Evolutionary conservation across 2,888 invertebrate genomes (phyloP).

Genomic region (Chouioia cunea): DNA sequence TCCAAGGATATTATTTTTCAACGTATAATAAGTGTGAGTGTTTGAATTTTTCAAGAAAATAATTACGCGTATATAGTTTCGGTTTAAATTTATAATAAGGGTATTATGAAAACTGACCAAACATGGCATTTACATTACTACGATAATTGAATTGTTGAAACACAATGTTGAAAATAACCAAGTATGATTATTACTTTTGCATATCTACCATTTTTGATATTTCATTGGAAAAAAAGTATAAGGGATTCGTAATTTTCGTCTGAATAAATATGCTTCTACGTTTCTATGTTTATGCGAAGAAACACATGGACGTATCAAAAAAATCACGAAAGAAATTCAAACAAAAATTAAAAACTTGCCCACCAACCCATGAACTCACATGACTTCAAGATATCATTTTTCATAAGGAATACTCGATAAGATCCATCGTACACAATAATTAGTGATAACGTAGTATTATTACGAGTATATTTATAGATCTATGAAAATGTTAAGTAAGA

Average conservation of each 20-base stretch:
- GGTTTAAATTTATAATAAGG: slow-evolving; percentile 5
- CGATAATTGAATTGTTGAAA: slow-evolving; percentile 3
- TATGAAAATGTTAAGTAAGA: slow-evolving; percentile 57
- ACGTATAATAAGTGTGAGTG: no score
- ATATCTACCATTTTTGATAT: slow-evolving; percentile 27
- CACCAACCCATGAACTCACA: slow-evolving; percentile 44
- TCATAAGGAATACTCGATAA: slow-evolving; percentile 50
- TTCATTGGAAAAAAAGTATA: slow-evolving; percentile 16
- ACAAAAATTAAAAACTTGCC: slow-evolving; percentile 6
- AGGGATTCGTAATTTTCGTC: slow-evolving; percentile 17
- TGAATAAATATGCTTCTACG: slow-evolving; percentile 13
- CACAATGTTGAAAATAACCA: slow-evolving; percentile 2
- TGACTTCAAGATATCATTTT: slow-evolving; percentile 54
- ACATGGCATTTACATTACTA: slow-evolving; percentile 12
- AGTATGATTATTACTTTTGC: slow-evolving; percentile 19
- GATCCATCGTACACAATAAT: slow-evolving; percentile 56
- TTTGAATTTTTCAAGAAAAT: no score
- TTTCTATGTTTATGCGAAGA: slow-evolving; percentile 6
- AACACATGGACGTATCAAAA: slow-evolving; percentile 38
- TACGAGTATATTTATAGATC: slow-evolving; percentile 56
- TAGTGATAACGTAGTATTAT: slow-evolving; percentile 57
- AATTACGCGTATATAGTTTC: no score
- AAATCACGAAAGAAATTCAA: slow-evolving; percentile 14
- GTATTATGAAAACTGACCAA: slow-evolving; percentile 30
- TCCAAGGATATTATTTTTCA: no score